These are phyloP conservation scores for Gorsachius magnificus DNA, from an alignment of 2,797 vertebrate genomes.

Conservation along the genomic window DNA sequence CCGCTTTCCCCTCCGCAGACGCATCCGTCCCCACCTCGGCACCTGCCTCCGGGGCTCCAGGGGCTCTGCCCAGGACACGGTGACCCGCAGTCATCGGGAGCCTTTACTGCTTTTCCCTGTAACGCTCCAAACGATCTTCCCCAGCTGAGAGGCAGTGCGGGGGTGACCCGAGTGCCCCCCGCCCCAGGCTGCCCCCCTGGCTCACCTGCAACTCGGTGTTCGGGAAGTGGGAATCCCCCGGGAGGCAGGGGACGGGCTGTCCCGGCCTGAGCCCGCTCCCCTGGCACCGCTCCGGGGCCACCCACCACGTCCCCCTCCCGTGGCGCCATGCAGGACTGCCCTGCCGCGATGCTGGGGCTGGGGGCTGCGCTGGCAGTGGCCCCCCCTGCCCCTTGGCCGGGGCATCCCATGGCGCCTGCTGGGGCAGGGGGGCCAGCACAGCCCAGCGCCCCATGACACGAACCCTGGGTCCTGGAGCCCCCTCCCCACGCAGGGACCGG, in stretches of 20 bases:
- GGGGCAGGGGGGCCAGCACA: not conserved
- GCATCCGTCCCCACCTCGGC: not conserved
- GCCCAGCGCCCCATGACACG: accelerated
- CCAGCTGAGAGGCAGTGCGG: not conserved
- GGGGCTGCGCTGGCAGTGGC: accelerated
- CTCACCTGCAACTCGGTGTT: not conserved
- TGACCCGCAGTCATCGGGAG: not conserved
- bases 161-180: not conserved
- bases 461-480: not conserved
- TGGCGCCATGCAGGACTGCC: not conserved
- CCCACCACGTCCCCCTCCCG: accelerated
- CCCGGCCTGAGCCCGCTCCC: not conserved
- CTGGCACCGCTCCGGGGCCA: not conserved
- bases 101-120: not conserved
- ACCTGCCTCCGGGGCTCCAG: not conserved
- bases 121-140: not conserved
- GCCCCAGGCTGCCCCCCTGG: not conserved
- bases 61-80: not conserved
- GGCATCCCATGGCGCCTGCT: not conserved
- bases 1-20: no score
- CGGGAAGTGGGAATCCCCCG: not conserved
- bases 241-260: not conserved
- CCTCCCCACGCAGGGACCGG: not conserved
- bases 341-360: not conserved
- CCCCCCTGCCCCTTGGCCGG: not conserved